These are phyloP conservation scores for Phyllotreta cruciferae DNA, from an alignment of 2,888 invertebrate species.

Conservation along the genomic window DNA sequence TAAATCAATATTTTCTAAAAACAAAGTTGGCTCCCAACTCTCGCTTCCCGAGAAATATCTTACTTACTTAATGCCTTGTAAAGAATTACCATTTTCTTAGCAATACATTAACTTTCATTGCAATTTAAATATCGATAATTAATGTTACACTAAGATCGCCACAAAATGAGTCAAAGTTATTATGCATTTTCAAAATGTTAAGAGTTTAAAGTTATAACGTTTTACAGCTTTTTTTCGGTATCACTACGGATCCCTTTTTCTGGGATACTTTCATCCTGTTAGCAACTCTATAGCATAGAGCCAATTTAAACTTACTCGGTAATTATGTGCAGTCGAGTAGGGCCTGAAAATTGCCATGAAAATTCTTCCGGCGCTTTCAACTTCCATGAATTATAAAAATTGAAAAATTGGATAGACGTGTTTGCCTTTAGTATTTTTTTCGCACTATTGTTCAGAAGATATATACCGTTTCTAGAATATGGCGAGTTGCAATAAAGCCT, in stretches of 20 bases:
- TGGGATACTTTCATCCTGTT: not conserved
- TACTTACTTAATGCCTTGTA: too few relatives aligned
- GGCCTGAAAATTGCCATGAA: constrained; percentile 20
- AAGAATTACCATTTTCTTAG: too few relatives aligned
- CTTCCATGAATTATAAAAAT: constrained; percentile 20
- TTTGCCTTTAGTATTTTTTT: not conserved
- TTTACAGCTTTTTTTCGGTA: not conserved
- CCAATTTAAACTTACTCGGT: constrained; percentile 18
- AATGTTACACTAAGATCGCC: too few relatives aligned
- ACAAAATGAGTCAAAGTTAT: too few relatives aligned
- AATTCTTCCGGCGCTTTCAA: constrained; percentile 12
- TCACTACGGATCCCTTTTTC: constrained; percentile 10
- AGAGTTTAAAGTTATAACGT: too few relatives aligned
- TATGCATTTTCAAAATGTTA: too few relatives aligned
- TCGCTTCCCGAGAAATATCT: not conserved
- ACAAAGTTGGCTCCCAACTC: not conserved
- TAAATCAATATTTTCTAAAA: constrained; percentile 7
- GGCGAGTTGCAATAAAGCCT: too few relatives aligned
- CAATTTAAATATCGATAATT: too few relatives aligned
- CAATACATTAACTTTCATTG: too few relatives aligned
- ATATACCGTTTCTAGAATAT: too few relatives aligned
- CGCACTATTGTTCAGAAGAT: too few relatives aligned
- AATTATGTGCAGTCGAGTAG: constrained; percentile 9
- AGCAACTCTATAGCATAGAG: not conserved
- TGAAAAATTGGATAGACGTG: constrained; percentile 14